Evolutionary conservation across 2,797 vertebrate genomes (phyloP).

Genomic region (Parauchenoglanis punctatus): DNA sequence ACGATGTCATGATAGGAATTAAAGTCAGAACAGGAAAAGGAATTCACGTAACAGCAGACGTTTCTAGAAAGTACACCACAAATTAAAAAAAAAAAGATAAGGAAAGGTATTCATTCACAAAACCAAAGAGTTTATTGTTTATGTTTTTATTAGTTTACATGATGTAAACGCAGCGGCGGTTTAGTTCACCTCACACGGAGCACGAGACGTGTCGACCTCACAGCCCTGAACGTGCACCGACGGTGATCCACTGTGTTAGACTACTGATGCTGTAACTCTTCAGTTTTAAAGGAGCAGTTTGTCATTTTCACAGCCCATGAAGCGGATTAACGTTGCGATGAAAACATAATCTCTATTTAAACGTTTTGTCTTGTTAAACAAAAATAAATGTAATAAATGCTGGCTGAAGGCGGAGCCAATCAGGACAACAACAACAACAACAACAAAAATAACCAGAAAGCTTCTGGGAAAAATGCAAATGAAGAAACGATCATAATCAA

Average conservation of each 20-base stretch:
- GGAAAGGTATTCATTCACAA: constrained; percentile 58
- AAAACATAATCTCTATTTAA: neutral
- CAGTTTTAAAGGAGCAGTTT: constrained; percentile 7
- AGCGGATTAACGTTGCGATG: too few species aligned
- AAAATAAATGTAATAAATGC: neutral
- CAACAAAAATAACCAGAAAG: too few species aligned
- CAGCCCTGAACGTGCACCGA: constrained; percentile 36
- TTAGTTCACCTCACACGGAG: neutral
- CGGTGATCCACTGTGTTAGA: constrained; percentile 51
- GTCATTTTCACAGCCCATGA: neutral
- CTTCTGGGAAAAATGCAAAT: neutral
- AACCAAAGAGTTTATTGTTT: constrained; percentile 70
- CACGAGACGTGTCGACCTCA: constrained; percentile 36
- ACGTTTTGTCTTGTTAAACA: neutral
- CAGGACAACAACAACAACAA: too few species aligned
- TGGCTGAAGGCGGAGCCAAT: neutral
- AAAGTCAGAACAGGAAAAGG: neutral
- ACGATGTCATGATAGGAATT: neutral
- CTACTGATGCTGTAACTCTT: constrained; percentile 22
- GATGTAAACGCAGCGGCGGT: constrained; percentile 2
- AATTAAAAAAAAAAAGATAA: neutral
- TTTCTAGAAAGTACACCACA: neutral
- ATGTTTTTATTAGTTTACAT: constrained; percentile 34
- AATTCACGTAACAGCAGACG: neutral
- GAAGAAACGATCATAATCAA: neutral